Percentiles rank a stretch among this genome's conserved stretches.
Evolutionary conservation across 2,888 invertebrate species (phyloP).

Genomic region (Daptonema setosum): DNA sequence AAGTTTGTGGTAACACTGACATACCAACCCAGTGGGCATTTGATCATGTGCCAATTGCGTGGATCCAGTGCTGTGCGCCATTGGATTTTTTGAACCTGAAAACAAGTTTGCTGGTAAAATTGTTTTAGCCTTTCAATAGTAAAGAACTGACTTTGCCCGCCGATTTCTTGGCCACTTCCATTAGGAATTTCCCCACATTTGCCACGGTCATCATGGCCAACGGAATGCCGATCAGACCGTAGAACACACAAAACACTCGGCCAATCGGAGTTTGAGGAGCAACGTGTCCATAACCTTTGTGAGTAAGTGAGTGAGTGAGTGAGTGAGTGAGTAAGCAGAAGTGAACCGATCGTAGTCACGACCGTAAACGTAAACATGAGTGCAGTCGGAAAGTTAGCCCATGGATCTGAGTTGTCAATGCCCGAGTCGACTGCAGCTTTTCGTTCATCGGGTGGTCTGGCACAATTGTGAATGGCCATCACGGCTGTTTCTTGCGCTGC

Average conservation of each 20-base stretch:
- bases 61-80: too few relatives aligned
- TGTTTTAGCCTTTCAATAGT: too few relatives aligned
- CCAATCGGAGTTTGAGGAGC: neutral
- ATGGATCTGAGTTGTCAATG: neutral
- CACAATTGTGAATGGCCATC: too few relatives aligned
- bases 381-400: neutral
- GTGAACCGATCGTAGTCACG: neutral
- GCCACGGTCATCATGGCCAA: neutral
- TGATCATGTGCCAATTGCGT: too few relatives aligned
- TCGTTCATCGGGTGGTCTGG: too few relatives aligned
- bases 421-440: too few relatives aligned
- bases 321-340: neutral
- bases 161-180: neutral
- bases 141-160: too few relatives aligned
- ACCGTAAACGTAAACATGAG: slow-evolving; percentile 2
- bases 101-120: too few relatives aligned
- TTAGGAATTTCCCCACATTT: neutral
- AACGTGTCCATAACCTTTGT: neutral
- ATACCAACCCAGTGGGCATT: too few relatives aligned
- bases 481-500: too few relatives aligned
- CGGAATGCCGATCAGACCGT: slow-evolving; percentile 1
- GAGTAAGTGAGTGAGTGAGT: neutral
- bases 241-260: neutral
- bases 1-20: too few relatives aligned
- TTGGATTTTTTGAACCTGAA: too few relatives aligned